phyloP scores from a whole-genome alignment of 1,140 invertebrate species.

The Dysdera silvatica region DNA sequence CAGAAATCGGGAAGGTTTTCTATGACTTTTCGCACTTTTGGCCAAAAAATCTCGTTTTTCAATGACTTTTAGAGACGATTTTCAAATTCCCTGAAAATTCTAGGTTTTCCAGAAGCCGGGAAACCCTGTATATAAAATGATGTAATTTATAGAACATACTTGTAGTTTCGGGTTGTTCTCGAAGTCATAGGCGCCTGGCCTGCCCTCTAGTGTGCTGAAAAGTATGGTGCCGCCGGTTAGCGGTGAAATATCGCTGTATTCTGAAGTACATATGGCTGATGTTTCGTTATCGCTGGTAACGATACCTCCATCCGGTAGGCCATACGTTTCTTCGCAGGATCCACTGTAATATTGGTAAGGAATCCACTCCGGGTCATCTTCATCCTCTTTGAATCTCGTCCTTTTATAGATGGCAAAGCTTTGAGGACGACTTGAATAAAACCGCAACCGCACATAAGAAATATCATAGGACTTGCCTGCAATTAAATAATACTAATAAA shows the following conservation, averaged over 20 bases:
- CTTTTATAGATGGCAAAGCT: slow-evolving; percentile 94
- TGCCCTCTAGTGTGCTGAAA: slow-evolving; percentile 88
- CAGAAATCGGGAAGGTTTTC: too few species aligned
- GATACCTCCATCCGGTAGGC: slow-evolving; percentile 56
- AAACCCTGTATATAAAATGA: too few species aligned
- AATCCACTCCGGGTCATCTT: slow-evolving; percentile 72
- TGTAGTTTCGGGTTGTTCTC: slow-evolving; percentile 80
- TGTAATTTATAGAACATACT: slow-evolving; percentile 47
- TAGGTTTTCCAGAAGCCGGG: neutral
- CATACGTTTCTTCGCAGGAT: slow-evolving; percentile 78
- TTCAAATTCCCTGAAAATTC: neutral
- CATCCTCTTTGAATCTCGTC: too few species aligned
- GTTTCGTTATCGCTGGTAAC: slow-evolving; percentile 72
- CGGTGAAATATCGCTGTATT: slow-evolving; percentile 95
- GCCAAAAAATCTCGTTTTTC: too few species aligned
- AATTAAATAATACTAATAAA: slow-evolving; percentile 46
- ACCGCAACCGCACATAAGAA: slow-evolving; percentile 89
- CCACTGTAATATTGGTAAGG: slow-evolving; percentile 96
- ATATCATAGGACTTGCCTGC: slow-evolving; percentile 97
- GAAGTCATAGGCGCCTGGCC: slow-evolving; percentile 84
- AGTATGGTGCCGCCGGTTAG: slow-evolving; percentile 89
- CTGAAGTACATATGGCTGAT: slow-evolving; percentile 83
- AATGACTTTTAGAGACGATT: too few species aligned
- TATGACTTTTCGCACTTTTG: too few species aligned
- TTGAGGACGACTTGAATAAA: slow-evolving; percentile 88